These are phyloP conservation scores for Nipponia nippon DNA, from an alignment of 2,113 vertebrate species.

Conservation along the genomic window DNA sequence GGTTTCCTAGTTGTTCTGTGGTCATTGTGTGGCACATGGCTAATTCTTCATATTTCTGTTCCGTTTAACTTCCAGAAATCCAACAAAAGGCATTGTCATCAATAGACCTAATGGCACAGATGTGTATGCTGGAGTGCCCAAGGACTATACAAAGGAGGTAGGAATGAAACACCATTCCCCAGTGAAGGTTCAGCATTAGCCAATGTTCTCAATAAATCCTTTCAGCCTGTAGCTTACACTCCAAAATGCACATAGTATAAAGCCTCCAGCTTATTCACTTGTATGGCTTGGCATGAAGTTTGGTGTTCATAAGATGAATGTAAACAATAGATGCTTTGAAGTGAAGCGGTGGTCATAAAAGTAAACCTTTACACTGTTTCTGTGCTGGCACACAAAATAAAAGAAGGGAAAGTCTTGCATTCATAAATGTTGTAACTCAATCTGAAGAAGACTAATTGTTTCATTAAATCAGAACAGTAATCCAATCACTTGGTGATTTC, in stretches of 20 bases:
- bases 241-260: background rate
- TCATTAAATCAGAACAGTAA: background rate
- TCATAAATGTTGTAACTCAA: background rate
- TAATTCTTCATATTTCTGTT: background rate
- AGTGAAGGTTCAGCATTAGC: background rate
- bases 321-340: background rate
- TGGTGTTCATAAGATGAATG: background rate
- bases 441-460: background rate
- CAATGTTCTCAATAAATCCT: background rate
- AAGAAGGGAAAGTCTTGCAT: background rate
- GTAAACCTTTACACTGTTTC: background rate
- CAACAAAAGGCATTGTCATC: slow-evolving; percentile 89
- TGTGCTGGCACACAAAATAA: background rate
- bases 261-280: background rate
- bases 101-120: slow-evolving; percentile 92
- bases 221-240: background rate
- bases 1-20: background rate
- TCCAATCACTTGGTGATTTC: background rate
- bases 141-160: slow-evolving; percentile 89
- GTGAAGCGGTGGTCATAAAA: background rate
- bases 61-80: slow-evolving; percentile 81
- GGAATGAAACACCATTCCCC: background rate
- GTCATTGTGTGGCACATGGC: background rate
- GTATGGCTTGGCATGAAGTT: background rate
- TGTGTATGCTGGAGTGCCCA: slow-evolving; percentile 89